Conservation (phyloP, 2,113 vertebrate species). For the Sylvilagus bachmani region DNA sequence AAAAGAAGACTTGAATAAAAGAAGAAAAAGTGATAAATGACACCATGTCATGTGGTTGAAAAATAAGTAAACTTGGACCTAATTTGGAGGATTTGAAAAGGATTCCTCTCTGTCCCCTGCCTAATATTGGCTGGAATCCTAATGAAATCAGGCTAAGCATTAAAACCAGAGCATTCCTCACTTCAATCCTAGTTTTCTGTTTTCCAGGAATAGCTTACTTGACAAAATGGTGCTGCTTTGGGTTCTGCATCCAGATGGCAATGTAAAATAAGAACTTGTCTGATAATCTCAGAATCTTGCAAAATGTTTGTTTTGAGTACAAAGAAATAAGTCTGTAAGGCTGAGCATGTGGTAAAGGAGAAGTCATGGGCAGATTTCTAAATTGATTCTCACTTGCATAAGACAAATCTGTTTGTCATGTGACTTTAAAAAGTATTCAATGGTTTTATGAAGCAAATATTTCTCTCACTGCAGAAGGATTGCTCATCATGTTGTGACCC, state of each 20-base stretch:
- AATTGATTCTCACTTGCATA: conserved; percentile 35
- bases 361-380: conserved; percentile 23
- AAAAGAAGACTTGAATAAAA: not conserved
- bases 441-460: conserved; percentile 60
- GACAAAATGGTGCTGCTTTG: not conserved
- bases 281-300: conserved; percentile 32
- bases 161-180: not conserved
- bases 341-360: not conserved
- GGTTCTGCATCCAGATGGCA: conserved; percentile 30
- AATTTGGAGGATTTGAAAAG: conserved; percentile 10
- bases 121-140: not conserved
- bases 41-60: not conserved
- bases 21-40: not conserved
- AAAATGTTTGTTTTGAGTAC: conserved; percentile 60
- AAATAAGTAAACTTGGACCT: not conserved
- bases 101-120: not conserved
- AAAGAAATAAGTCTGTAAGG: conserved; percentile 20
- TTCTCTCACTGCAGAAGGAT: not conserved
- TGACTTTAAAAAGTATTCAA: conserved; percentile 30
- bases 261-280: conserved; percentile 17
- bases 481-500: not conserved
- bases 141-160: not conserved
- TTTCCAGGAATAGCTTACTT: conserved; percentile 42
- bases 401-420: not conserved
- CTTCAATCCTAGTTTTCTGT: not conserved